Evolutionary conservation across 2,113 vertebrate genomes (phyloP).

Genomic region (Lucifuga dentata): DNA sequence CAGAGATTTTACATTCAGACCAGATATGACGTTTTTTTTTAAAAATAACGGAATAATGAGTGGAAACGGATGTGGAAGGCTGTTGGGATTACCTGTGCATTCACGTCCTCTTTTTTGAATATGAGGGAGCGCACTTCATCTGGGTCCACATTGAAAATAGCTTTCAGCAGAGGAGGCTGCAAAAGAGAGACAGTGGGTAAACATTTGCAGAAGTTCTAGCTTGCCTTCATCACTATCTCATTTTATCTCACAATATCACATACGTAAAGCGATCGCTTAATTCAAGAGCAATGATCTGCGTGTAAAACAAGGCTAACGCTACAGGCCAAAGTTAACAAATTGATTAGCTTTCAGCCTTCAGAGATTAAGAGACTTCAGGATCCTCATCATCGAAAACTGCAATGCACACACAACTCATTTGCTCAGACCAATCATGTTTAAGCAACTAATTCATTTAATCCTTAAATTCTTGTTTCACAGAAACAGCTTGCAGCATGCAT

Average conservation of each 20-base stretch:
- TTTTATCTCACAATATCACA: background rate
- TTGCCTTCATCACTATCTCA: background rate
- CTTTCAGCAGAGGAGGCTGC: constrained; percentile 97
- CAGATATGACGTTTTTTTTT: background rate
- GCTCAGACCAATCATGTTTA: constrained; percentile 63
- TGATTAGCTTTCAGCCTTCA: constrained; percentile 22
- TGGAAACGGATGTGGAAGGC: constrained; percentile 35
- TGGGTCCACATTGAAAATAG: constrained; percentile 98
- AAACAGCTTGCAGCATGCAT: background rate
- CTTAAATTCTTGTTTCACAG: background rate
- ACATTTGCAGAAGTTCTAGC: background rate
- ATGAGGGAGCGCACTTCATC: constrained; percentile 98
- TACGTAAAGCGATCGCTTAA: too few relatives aligned
- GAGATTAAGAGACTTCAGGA: constrained; percentile 3
- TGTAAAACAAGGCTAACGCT: background rate
- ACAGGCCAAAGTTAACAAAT: constrained; percentile 5
- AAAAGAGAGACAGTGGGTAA: constrained; percentile 35
- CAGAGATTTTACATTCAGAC: constrained; percentile 4
- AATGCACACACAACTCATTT: constrained; percentile 94
- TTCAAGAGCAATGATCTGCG: background rate
- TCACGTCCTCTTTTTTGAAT: constrained; percentile 99
- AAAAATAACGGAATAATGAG: constrained; percentile 22
- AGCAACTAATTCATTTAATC: too few relatives aligned
- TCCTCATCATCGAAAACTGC: constrained; percentile 92
- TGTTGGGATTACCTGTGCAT: constrained; percentile 90